phyloP scores from a whole-genome alignment of 2,113 vertebrate genomes.

The Campylomormyrus numenius region DNA sequence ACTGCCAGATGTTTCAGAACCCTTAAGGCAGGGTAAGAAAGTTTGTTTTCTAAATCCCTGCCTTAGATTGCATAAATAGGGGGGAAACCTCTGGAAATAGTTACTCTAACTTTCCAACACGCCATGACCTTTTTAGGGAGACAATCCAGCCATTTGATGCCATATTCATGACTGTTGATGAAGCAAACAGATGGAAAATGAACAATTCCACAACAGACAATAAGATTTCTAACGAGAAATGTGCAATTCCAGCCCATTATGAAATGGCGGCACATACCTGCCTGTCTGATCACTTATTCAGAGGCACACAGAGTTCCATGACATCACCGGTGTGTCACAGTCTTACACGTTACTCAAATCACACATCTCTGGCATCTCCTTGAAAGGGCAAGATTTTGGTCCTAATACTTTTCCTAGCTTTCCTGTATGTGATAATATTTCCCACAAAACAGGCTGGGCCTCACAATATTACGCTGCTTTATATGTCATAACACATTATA shows the following conservation, averaged over 20 bases:
- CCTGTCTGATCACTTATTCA: neutral
- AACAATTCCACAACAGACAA: neutral
- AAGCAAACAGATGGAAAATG: neutral
- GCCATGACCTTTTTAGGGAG: neutral
- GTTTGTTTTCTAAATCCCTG: neutral
- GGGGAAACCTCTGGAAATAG: neutral
- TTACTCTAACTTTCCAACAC: neutral
- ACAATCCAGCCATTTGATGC: neutral
- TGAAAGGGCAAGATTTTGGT: neutral
- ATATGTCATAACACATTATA: neutral
- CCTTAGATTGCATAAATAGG: neutral
- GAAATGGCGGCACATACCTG: neutral
- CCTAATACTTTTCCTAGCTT: neutral
- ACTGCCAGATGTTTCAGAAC: neutral
- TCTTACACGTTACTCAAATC: neutral
- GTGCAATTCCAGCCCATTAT: neutral
- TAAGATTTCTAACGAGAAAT: neutral
- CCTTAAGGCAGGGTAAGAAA: neutral
- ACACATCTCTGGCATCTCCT: neutral
- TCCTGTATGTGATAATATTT: neutral
- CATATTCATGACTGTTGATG: neutral
- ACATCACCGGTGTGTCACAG: neutral
- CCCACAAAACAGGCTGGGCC: neutral
- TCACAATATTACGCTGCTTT: neutral
- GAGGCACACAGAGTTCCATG: neutral